Evolutionary conservation across 2,888 invertebrate genomes (phyloP).

Genomic region (Harpalus rubripes): DNA sequence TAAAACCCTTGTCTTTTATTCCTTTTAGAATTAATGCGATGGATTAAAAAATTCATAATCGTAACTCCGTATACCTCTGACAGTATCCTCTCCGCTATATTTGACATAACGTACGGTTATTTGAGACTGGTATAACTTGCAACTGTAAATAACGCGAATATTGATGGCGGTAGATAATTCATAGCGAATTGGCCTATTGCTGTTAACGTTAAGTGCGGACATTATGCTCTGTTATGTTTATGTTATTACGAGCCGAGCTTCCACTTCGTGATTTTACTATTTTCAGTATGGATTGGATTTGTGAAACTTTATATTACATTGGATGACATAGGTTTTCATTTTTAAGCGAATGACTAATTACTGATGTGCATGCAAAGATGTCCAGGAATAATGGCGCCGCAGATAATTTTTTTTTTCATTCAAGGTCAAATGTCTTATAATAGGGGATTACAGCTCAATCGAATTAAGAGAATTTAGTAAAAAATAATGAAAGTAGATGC

Average conservation of each 20-base stretch:
- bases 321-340: too few relatives aligned
- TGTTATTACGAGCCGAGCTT: not conserved
- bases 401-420: too few relatives aligned
- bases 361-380: too few relatives aligned
- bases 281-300: not conserved
- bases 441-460: too few relatives aligned
- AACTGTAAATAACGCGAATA: slow-evolving; percentile 23
- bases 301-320: too few relatives aligned
- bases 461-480: too few relatives aligned
- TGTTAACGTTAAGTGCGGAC: slow-evolving; percentile 48
- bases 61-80: not conserved
- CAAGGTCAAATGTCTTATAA: too few relatives aligned
- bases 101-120: slow-evolving; percentile 17
- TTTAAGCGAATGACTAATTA: too few relatives aligned
- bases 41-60: not conserved
- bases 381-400: too few relatives aligned
- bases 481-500: too few relatives aligned
- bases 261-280: not conserved
- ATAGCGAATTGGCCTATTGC: slow-evolving; percentile 35
- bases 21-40: too few relatives aligned
- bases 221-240: slow-evolving; percentile 29
- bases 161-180: slow-evolving; percentile 38
- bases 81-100: not conserved
- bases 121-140: not conserved
- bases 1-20: too few relatives aligned